Percentiles rank a stretch among this genome's conserved stretches.
These are phyloP conservation scores for Scelioninae gen. 1 DNA, from an alignment of 2,888 invertebrate genomes.

Conservation along the genomic window DNA sequence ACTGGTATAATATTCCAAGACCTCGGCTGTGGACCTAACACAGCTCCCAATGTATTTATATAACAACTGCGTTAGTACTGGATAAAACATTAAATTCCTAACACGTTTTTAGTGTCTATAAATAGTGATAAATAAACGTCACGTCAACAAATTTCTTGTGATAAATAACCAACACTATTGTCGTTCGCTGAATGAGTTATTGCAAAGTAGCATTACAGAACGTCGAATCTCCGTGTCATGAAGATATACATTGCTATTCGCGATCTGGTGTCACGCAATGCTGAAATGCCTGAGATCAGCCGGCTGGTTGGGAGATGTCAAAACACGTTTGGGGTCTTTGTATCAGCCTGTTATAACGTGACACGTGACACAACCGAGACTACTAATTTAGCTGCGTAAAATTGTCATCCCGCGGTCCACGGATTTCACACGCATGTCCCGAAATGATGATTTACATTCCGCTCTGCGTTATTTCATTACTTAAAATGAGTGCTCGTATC, in stretches of 20 bases:
- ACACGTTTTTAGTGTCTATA: neutral
- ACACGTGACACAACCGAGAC: conserved; percentile 48
- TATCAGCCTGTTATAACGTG: conserved; percentile 32
- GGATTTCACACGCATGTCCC: too few relatives aligned
- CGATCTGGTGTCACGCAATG: neutral
- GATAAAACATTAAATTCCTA: too few relatives aligned
- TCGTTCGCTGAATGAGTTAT: too few relatives aligned
- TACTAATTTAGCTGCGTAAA: conserved; percentile 45
- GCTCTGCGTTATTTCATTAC: conserved; percentile 60
- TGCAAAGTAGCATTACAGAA: too few relatives aligned
- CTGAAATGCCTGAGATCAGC: conserved; percentile 34
- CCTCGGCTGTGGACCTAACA: too few relatives aligned
- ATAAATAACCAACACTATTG: too few relatives aligned
- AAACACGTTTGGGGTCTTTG: conserved; percentile 37
- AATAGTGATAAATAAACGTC: neutral
- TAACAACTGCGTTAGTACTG: too few relatives aligned
- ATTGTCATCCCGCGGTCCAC: conserved; percentile 24
- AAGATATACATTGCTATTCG: conserved; percentile 9
- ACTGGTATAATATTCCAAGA: too few relatives aligned
- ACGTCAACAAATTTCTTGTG: neutral
- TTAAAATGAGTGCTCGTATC: conserved; percentile 62
- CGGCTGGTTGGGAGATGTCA: conserved; percentile 25
- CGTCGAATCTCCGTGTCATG: conserved; percentile 7
- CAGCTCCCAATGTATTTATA: too few relatives aligned
- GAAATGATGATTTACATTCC: conserved; percentile 58